Evolutionary conservation across 1,140 invertebrate species (phyloP), one percentile per base, ranked within the genome.

Genomic region (Stegodyphus dumicola): DNA sequence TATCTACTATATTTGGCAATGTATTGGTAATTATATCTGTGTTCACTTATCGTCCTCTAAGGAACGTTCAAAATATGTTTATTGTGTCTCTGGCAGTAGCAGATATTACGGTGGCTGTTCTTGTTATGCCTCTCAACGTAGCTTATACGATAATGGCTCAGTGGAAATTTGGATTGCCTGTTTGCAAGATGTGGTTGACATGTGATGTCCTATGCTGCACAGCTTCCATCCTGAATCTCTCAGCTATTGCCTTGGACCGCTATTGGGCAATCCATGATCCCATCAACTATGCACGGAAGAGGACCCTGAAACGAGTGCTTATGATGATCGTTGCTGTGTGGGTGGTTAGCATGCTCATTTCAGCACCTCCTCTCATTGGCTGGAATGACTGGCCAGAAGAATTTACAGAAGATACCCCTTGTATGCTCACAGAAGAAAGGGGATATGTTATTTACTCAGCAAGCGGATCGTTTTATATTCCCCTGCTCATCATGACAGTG

Each of bases 1-100:
- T 98, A 9, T 92, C 95, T 48, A 98, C 97, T 5, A 94, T 99
- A 17, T 93, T 98, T 51, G 98, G 98, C 33, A 99, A 99, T 91
- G 93, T 97, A 67, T 92, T 99, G 77, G 98, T 99, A 6, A 98
- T 99, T 87, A 92, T 98, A 10, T 97, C 97, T 87, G 97, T 99
- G 7, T 98, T 98, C 90, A 98, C 95, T 5, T 98, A 99, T 90
- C 94, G 96, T 89, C 98, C 98, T 7, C 91, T 99, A 13, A 93
- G 97, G 81, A 98, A 97, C 85, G 97, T 99, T 3, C 98, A 99
- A 89, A 99, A 99, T 91, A 99, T 98, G 91, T 98, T 99, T 91
- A 97, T 99, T 87, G 97, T 99, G 0, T 99, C 97, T 9, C 91
- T 99, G 81, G 98, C 98, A 0, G 96, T 99, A n/a, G 97, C 98